Base-by-base conservation (phyloP, 2,113 vertebrate genomes). In the Narcine bancroftii region DNA sequence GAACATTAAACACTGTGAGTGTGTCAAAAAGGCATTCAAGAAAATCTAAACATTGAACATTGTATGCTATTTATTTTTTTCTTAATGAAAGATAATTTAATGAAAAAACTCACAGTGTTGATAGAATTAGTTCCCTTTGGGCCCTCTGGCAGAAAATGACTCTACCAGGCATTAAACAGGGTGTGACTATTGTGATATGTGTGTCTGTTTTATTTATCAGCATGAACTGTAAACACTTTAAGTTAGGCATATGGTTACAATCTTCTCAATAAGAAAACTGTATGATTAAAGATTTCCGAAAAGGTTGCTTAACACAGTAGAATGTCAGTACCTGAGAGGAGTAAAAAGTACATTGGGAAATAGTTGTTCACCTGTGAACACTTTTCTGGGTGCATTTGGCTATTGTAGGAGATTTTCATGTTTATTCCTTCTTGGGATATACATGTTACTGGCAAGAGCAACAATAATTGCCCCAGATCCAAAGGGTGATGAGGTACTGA, bases 1-100 rank as follows among this genome's bases (percentile, higher is more conserved):
- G 89, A 69, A 91, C 65, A 71, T 69, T 91, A 91, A 91, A 91
- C 39, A 69, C 11, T 42, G 87, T 69, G 65, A 91, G 89, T 91
- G 65, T 69, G 65, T 69, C 42, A 69, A 33, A 33, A 91, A 91
- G 89, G 29, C 10, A 33, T 69, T 45, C 63, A 91, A 47, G 4
- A 50, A 53, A 24, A 4, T 91, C 65, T 69, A 45, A 71, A 47
- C 15, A 42, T 42, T 71, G 24, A 47, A 6, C 24, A 71, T 3
- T 45, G 89, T 10, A 66, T 42, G 19, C 24, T 24, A 66, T 45
- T 89, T 9, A 65, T 91, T 60, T 66, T n/a, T 91, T 91, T 65
- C 39, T 66, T 91, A 66, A 91, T 91, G 56, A 69, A 26, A 26
- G 60, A 65, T 69, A 24, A 45, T 45, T 91, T 91, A 45, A 66